Evolutionary conservation across 2,888 invertebrate species (phyloP).

Genomic region (Eristalinus sepulchralis): DNA sequence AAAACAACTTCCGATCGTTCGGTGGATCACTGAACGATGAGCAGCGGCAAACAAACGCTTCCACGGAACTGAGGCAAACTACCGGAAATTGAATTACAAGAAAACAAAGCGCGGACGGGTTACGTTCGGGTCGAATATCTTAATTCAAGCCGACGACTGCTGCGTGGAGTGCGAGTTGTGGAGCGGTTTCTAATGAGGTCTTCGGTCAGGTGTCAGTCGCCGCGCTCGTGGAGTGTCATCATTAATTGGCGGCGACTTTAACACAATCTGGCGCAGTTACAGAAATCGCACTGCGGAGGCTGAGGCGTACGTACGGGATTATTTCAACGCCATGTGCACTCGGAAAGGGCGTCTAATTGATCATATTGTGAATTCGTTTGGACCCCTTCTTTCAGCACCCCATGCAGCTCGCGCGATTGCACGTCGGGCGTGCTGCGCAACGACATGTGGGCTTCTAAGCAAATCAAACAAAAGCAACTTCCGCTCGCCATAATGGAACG

Average conservation of each 20-base stretch:
- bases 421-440: slow-evolving; percentile 26
- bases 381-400: not conserved
- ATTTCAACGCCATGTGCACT: too few relatives aligned
- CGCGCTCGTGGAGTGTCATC: not conserved
- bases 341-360: not conserved
- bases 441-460: slow-evolving; percentile 43
- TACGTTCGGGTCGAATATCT: slow-evolving; percentile 46
- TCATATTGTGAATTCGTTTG: not conserved
- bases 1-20: slow-evolving; percentile 60
- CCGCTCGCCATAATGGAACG: slow-evolving; percentile 51
- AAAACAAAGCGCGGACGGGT: slow-evolving; percentile 26
- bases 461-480: slow-evolving; percentile 60
- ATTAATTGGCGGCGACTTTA: slow-evolving; percentile 3
- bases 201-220: slow-evolving; percentile 15
- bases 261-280: too few relatives aligned
- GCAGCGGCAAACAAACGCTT: slow-evolving; percentile 35
- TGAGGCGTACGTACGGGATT: not conserved
- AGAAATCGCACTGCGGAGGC: too few relatives aligned
- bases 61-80: slow-evolving; percentile 26
- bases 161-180: slow-evolving; percentile 18
- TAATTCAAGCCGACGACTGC: slow-evolving; percentile 23
- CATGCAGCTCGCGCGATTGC: slow-evolving; percentile 7
- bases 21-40: slow-evolving; percentile 34
- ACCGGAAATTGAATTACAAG: slow-evolving; percentile 66
- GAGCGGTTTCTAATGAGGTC: slow-evolving; percentile 11